Conservation (phyloP, 2,113 vertebrate species). For the Toxotes jaculatrix region DNA sequence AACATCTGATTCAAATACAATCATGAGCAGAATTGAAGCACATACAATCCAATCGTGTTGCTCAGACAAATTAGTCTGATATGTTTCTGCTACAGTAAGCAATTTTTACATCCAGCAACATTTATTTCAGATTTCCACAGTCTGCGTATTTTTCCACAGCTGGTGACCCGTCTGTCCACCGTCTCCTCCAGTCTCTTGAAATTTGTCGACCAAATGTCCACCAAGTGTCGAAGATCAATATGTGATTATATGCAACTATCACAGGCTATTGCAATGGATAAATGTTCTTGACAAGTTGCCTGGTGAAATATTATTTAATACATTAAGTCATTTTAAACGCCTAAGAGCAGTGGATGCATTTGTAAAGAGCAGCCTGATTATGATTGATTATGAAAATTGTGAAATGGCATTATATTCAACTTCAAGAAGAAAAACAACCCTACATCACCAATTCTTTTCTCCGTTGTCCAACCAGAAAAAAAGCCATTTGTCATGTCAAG, state of each 20-base stretch:
- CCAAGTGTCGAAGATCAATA: not conserved
- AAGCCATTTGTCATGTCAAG: not conserved
- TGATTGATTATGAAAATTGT: not conserved
- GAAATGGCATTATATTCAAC: not conserved
- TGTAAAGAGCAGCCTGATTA: not conserved
- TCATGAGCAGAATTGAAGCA: not conserved
- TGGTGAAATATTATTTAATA: conserved; percentile 30
- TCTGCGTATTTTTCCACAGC: conserved; percentile 7
- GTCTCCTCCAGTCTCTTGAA: not conserved
- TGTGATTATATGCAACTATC: conserved; percentile 13
- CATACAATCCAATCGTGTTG: not conserved
- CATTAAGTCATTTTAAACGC: not conserved
- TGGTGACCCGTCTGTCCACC: not conserved
- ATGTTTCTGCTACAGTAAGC: conserved; percentile 8
- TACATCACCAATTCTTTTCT: not conserved
- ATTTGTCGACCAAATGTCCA: conserved; percentile 4
- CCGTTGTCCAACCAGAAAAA: not conserved
- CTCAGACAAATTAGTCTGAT: not conserved
- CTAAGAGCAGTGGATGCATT: not conserved
- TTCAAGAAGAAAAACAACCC: not conserved
- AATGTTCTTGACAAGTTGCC: conserved; percentile 10
- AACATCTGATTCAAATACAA: conserved; percentile 16
- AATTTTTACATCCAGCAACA: not conserved
- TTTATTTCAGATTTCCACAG: conserved; percentile 8
- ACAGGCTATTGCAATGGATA: not conserved